phyloP scores from a whole-genome alignment of 23 tunicate species.

The Ciona savignyi region DNA sequence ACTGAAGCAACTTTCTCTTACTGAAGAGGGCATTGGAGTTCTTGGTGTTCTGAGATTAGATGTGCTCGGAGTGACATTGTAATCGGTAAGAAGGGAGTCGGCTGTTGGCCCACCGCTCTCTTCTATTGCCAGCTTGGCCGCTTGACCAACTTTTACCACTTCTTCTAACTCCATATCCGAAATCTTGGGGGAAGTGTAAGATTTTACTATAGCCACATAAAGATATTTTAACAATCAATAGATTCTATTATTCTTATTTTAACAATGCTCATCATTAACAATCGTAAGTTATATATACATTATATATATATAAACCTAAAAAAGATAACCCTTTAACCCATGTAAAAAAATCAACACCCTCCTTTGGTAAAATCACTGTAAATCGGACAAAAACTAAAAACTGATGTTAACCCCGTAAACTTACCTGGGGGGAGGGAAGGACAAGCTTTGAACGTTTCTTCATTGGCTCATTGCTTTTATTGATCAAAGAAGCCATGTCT shows the following conservation, averaged over 20 bases:
- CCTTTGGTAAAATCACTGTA: no score
- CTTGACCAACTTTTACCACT: conserved; percentile 97
- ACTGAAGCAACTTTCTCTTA: no score
- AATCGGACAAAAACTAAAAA: no score
- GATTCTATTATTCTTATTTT: no score
- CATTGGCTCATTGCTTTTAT: conserved; percentile 52
- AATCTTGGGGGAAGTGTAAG: conserved; percentile 66
- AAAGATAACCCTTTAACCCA: no score
- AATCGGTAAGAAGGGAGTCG: conserved; percentile 63
- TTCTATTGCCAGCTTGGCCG: conserved; percentile 72
- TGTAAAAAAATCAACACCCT: no score
- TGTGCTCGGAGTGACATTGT: conserved; percentile 77
- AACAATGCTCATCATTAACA: no score
- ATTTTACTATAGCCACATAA: no score
- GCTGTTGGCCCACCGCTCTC: conserved; percentile 59
- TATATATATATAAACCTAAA: no score
- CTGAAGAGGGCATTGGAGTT: conserved; percentile 78
- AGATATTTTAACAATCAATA: no score
- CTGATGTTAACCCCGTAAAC: no score
- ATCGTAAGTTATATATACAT: no score
- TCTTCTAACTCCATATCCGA: conserved; percentile 95
- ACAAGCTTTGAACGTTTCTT: conserved; percentile 79
- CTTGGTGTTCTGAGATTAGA: conserved; percentile 56
- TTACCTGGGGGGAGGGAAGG: conserved; percentile 54
- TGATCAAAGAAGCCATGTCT: conserved; percentile 57